Evolutionary conservation across 2,113 vertebrate genomes (phyloP), one percentile per base, ranked within the genome.

Genomic region (Melospiza georgiana): DNA sequence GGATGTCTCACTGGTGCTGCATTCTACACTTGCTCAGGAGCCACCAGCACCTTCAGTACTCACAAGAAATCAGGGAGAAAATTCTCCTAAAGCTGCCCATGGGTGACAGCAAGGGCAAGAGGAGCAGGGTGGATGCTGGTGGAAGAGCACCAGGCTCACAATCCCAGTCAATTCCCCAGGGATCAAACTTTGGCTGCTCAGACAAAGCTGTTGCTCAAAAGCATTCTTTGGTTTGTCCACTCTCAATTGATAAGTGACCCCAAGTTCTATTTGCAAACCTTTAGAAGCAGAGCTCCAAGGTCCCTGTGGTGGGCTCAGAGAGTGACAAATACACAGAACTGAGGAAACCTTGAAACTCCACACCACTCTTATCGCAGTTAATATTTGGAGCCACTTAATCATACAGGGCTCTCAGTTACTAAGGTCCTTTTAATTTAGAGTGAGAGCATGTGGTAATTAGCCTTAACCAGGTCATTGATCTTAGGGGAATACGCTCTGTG

Each of bases 351-450:
- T 85, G 89, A 95, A 97, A 67, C 22, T 48, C 44, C 69, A 23
- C 5, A 44, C 67, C 23, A 28, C 67, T 96, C 71, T 96, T 76
- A 95, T 49, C 93, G 71, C 14, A 66, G 92, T 84, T 94, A 83
- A 95, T 97, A 89, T 97, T 91, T 74, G 52, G 28, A 90, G 92
- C 61, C 82, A 85, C 84, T 97, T 97, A 96, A 98, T 97, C 95
- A 96, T 75, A 79, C 48, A 76, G 41, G 63, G 63, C 76, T 97
- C 89, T 94, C 81, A 90, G 94, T 95, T 96, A 94, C 92, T 84
- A 41, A 93, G 89, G 84, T 94, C 88, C 62, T 97, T 96, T 84
- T 94, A 96, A 98, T 97, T 97, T 94, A 96, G 87, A 97, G 59
- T 44, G 43, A 95, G 84, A 93, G 41, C 14, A 6, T 48, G 65